Conservation (phyloP, 2,113 vertebrate genomes). For the Pelecanus crispus region DNA sequence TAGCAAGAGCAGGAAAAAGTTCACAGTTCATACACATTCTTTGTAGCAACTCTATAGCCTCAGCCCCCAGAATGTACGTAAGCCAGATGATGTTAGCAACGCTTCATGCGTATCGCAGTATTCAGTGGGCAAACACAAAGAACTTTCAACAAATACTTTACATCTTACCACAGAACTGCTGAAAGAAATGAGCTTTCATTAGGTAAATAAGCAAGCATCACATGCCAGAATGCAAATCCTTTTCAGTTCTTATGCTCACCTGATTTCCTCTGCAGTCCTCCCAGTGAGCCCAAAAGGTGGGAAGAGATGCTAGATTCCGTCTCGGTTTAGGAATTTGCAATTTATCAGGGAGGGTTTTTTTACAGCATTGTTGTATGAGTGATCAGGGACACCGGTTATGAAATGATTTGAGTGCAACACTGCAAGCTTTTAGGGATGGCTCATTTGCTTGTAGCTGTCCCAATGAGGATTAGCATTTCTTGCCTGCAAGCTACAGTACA, state of each 20-base stretch:
- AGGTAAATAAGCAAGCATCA: not conserved
- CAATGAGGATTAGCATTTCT: conserved; percentile 40
- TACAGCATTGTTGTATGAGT: not conserved
- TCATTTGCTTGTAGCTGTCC: conserved; percentile 58
- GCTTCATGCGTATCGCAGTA: not conserved
- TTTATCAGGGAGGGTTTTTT: not conserved
- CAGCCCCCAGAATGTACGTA: not conserved
- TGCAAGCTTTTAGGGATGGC: conserved; percentile 39
- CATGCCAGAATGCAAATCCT: not conserved
- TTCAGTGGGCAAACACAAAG: not conserved
- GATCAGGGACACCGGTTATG: not conserved
- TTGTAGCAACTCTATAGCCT: not conserved
- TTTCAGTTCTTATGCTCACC: not conserved
- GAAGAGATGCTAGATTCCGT: not conserved
- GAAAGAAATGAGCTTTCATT: not conserved
- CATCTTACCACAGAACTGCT: not conserved
- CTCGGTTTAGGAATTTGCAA: not conserved
- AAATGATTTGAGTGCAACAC: not conserved
- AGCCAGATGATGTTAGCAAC: not conserved
- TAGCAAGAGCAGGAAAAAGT: not conserved
- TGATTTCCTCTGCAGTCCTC: not conserved
- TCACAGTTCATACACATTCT: not conserved
- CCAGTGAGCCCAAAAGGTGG: not conserved
- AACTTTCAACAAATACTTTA: not conserved
- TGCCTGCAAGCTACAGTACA: conserved; percentile 29